phyloP scores from a whole-genome alignment of 2,113 vertebrate species.

The Petrocephalus zakoni region DNA sequence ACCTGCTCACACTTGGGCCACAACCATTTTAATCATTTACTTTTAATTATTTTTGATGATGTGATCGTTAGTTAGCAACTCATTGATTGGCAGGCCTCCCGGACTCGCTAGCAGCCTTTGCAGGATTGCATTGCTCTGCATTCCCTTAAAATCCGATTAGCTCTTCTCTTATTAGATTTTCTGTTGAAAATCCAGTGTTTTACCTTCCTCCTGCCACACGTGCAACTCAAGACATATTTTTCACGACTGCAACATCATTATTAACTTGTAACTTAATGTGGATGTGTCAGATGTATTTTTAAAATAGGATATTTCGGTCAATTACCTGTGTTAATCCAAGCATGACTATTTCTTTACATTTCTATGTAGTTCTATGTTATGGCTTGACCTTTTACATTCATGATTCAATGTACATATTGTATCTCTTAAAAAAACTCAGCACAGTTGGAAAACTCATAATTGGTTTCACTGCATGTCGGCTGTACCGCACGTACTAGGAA shows the following conservation, averaged over 20 bases:
- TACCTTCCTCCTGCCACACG: not conserved
- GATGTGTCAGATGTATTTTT: not conserved
- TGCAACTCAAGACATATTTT: not conserved
- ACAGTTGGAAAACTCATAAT: not conserved
- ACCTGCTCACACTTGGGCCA: not conserved
- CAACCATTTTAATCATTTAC: constrained; percentile 11
- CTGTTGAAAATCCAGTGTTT: not conserved
- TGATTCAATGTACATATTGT: not conserved
- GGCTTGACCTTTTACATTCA: not conserved
- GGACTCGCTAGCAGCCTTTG: not conserved
- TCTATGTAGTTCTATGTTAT: not conserved
- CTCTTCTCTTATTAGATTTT: not conserved
- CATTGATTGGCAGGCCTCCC: constrained; percentile 1
- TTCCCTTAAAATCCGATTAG: not conserved
- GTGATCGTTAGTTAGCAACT: not conserved
- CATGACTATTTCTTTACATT: not conserved
- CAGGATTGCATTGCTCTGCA: not conserved
- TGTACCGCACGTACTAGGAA: not conserved
- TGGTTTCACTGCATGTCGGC: not conserved
- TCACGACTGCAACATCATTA: not conserved
- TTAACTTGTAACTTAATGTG: not conserved
- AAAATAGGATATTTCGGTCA: not conserved
- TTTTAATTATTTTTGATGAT: constrained; percentile 18
- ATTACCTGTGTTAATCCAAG: not conserved
- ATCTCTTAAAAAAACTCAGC: not conserved